A percentile compares a stretch with the other conserved stretches of the same genome.
These are phyloP conservation scores for Oxyruncus cristatus DNA, from an alignment of 2,113 vertebrate genomes.

Conservation along the genomic window DNA sequence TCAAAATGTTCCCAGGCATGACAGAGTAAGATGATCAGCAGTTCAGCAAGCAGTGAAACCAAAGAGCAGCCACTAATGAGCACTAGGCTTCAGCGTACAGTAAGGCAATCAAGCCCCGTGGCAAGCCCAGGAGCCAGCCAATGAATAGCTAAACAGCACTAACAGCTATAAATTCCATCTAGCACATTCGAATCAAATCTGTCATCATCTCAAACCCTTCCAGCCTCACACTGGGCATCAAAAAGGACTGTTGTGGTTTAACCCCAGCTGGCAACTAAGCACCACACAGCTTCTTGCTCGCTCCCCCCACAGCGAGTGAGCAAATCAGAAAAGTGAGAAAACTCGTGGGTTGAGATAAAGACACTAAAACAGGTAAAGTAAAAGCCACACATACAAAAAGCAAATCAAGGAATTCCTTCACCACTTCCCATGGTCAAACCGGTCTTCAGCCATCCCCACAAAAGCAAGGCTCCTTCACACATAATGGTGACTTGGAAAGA, in stretches of 20 bases:
- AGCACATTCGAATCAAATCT: neutral
- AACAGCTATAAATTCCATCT: neutral
- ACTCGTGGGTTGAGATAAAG: neutral
- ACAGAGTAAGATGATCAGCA: neutral
- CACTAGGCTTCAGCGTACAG: neutral
- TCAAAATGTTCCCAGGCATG: neutral
- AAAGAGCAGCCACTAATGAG: neutral
- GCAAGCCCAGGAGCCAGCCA: neutral
- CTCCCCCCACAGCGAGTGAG: neutral
- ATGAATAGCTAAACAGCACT: neutral
- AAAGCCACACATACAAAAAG: neutral
- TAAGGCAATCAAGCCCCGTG: neutral
- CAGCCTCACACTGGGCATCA: neutral
- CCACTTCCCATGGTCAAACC: neutral
- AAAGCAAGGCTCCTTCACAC: neutral
- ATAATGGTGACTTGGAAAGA: neutral
- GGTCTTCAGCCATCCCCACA: neutral
- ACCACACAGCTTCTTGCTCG: fast-evolving
- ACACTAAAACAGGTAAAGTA: neutral
- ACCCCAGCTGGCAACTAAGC: neutral
- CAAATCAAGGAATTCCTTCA: neutral
- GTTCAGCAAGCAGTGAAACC: neutral
- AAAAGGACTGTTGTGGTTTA: neutral
- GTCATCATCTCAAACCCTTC: neutral
- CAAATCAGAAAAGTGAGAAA: neutral